Conservation (phyloP, 35 echinoderm and acorn worm species). For the Ophiothrix spiculata region DNA sequence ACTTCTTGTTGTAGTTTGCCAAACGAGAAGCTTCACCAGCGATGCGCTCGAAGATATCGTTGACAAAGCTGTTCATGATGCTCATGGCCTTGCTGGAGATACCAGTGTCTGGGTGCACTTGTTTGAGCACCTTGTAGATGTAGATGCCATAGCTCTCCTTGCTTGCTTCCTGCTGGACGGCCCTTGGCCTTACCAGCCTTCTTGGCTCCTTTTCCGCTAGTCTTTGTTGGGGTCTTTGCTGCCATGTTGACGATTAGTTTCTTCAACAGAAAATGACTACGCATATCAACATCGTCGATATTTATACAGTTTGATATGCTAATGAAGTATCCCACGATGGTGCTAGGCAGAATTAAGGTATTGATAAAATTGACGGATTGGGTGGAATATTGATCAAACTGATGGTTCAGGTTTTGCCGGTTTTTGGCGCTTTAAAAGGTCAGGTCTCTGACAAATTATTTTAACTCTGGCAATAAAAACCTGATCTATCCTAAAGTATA, state of each 20-base stretch:
- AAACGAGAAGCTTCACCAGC: constrained; percentile 63
- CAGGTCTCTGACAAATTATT: too few relatives aligned
- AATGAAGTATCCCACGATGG: constrained; percentile 12
- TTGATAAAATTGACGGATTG: too few relatives aligned
- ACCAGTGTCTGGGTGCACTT: too few relatives aligned
- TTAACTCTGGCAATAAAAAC: too few relatives aligned
- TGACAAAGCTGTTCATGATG: constrained; percentile 89
- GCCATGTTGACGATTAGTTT: constrained; percentile 40
- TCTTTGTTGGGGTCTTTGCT: too few relatives aligned
- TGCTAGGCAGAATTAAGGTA: too few relatives aligned
- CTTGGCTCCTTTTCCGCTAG: constrained; percentile 81
- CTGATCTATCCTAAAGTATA: too few relatives aligned
- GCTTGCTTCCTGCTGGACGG: background rate
- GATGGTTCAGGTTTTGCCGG: too few relatives aligned
- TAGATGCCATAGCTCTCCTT: constrained; percentile 65
- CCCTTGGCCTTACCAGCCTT: constrained; percentile 76
- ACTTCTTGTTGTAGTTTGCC: constrained; percentile 82
- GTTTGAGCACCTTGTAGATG: constrained; percentile 42
- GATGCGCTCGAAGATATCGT: constrained; percentile 92
- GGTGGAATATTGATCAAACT: too few relatives aligned
- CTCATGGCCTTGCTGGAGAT: constrained; percentile 57
- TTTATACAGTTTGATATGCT: constrained; percentile 7
- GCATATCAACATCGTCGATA: background rate
- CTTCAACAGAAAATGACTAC: background rate
- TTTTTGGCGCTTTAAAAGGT: too few relatives aligned